phyloP scores from a whole-genome alignment of 2,797 vertebrate genomes.

The Lepus townsendii region DNA sequence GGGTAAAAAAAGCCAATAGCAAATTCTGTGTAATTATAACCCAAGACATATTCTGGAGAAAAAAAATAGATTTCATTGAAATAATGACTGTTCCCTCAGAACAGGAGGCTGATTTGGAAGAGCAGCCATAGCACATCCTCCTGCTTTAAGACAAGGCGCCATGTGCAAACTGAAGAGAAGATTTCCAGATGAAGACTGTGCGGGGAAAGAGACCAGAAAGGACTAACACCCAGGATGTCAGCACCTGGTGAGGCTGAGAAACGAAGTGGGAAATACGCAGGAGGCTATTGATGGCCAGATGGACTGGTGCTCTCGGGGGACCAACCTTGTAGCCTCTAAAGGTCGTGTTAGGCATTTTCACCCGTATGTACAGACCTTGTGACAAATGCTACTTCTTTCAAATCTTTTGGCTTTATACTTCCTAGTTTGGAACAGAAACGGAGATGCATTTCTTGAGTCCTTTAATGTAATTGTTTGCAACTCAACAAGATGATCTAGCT shows the following conservation, averaged over 20 bases:
- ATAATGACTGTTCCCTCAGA: not conserved
- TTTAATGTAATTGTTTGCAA: not conserved
- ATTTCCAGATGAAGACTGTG: not conserved
- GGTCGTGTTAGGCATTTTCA: not conserved
- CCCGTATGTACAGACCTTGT: not conserved
- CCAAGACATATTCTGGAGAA: not conserved
- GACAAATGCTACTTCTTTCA: not conserved
- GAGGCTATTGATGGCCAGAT: not conserved
- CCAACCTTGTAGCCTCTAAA: not conserved
- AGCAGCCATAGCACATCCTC: too few relatives aligned
- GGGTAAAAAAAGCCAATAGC: not conserved
- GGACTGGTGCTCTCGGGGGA: not conserved
- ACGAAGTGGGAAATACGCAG: not conserved
- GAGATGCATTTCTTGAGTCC: constrained; percentile 1
- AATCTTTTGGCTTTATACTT: not conserved
- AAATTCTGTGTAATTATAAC: not conserved
- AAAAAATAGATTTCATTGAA: not conserved
- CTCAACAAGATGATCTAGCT: not conserved
- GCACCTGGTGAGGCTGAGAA: not conserved
- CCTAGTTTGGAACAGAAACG: not conserved
- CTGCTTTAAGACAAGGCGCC: not conserved
- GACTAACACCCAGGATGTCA: not conserved
- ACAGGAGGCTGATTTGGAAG: not conserved
- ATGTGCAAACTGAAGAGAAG: not conserved
- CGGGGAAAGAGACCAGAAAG: not conserved